Base-by-base conservation (phyloP, 2,888 invertebrate species). In the Odontocerum albicorne region DNA sequence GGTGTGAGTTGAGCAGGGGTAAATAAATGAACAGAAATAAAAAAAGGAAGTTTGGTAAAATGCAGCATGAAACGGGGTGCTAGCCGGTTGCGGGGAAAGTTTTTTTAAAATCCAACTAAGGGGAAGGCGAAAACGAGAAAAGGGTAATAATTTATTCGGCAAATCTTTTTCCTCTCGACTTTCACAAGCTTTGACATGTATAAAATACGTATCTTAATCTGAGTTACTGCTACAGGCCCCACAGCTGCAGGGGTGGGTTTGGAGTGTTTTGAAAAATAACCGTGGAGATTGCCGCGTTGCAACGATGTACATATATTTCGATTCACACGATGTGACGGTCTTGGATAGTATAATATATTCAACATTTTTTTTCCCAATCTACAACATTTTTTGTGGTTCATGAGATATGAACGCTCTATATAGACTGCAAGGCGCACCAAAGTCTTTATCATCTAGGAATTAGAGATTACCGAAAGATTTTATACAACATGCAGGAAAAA, bases 181-280 rank as follows among this genome's bases (percentile, higher is more conserved):
- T 66, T 63, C 62, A 59, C 61, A 57, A 60, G 57, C 66, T 67
- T 66, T 67, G 71, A 72, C 72, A 68, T 70, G 70, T 70, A 71
- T 72, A 72, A 72, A 72, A 70, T 68, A 66, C 65, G 66, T 68
- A 67, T 68, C 65, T 67, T 66, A 68, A 66, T 65, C 60, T 60
- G 60, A 62, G 58, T 60, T 62, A 60, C 55, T 46, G 61, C 60
- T 50, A 22, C 47, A 43, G 42, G 63, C 63, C 62, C 62, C 40
- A 19, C 17, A 55, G 32, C 33, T n/a, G 46, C 6, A 40, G 40
- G 40, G 42, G 31, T 21, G 42, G 35, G 51, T 40, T 19, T 32
- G 22, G 49, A 45, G 39, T 32, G 40, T 51, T 55, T 57, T 61
- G 61, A 61, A 61, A 58, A 61, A 61, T 58, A 61, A 53, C 57